phyloP scores from a whole-genome alignment of 2,113 vertebrate genomes.

The Paratilapia polleni region DNA sequence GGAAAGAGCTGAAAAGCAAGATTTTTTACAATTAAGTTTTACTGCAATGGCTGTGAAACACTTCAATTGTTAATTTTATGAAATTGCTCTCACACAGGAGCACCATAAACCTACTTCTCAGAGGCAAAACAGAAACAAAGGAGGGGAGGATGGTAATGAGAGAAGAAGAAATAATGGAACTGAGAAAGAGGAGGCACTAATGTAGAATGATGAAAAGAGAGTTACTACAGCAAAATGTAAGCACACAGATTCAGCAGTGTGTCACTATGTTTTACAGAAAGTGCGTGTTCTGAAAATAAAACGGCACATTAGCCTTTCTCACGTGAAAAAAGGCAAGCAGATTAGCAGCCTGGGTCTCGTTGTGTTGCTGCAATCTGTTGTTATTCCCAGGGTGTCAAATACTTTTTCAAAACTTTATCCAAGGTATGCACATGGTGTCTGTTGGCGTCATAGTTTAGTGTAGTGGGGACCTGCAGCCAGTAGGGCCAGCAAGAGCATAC shows the following conservation, averaged over 20 bases:
- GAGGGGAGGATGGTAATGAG: neutral
- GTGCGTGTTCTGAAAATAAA: slow-evolving; percentile 20
- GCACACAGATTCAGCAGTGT: neutral
- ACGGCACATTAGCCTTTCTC: slow-evolving; percentile 26
- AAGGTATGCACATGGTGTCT: neutral
- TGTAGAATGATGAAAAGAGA: neutral
- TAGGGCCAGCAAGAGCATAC: slow-evolving; percentile 21
- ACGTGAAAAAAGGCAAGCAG: slow-evolving; percentile 12
- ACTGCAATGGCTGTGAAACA: slow-evolving; percentile 28
- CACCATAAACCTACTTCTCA: slow-evolving; percentile 23
- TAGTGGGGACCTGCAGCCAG: slow-evolving; percentile 17
- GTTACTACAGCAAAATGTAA: slow-evolving; percentile 19
- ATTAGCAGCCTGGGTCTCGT: neutral
- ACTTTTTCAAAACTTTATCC: neutral
- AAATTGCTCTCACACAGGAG: slow-evolving; percentile 12
- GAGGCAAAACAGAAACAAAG: neutral
- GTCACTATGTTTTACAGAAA: slow-evolving; percentile 14
- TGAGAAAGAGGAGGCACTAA: neutral
- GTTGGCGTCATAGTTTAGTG: neutral
- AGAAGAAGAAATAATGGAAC: neutral
- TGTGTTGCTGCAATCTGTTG: neutral
- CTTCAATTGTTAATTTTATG: slow-evolving; percentile 20
- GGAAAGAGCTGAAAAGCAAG: slow-evolving; percentile 7
- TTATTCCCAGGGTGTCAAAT: neutral
- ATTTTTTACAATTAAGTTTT: slow-evolving; percentile 28